Percentiles rank a stretch among this genome's conserved stretches.
These are phyloP conservation scores for Ceramica pisi DNA, from an alignment of 2,888 invertebrate species.

Conservation along the genomic window DNA sequence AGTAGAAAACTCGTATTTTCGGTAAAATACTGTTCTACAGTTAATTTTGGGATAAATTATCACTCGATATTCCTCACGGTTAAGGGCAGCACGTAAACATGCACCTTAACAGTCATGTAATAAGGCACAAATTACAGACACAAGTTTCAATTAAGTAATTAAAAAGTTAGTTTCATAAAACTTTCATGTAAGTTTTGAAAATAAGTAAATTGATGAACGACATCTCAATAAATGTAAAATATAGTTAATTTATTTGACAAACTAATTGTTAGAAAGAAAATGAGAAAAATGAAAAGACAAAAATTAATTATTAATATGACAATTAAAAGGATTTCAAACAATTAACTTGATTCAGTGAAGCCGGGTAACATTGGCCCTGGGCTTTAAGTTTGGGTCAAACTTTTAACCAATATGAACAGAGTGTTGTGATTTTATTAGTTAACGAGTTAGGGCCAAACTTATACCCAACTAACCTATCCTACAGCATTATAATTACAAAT, in stretches of 20 bases:
- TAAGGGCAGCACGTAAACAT: constrained; percentile 18
- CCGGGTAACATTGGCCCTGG: too few relatives aligned
- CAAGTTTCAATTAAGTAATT: constrained; percentile 1
- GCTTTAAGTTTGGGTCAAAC: too few relatives aligned
- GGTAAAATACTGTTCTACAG: constrained; percentile 27
- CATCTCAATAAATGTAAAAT: constrained; percentile 33
- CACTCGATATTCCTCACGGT: constrained; percentile 23
- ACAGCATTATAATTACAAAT: constrained; percentile 16
- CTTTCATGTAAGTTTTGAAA: constrained; percentile 39
- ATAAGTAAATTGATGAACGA: constrained; percentile 20
- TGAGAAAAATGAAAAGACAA: constrained; percentile 5
- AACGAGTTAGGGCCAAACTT: too few relatives aligned
- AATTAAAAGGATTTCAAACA: constrained; percentile 17
- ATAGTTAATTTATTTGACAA: constrained; percentile 1
- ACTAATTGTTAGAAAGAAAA: constrained; percentile 9
- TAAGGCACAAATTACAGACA: constrained; percentile 31
- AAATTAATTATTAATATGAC: constrained; percentile 1
- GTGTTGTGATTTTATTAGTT: too few relatives aligned
- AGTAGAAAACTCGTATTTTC: constrained; percentile 39
- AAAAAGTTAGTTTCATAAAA: constrained; percentile 16
- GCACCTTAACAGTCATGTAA: constrained; percentile 9
- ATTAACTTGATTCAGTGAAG: neutral
- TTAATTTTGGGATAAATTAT: constrained; percentile 17
- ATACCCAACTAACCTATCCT: neutral
- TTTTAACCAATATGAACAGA: too few relatives aligned